Percentiles rank a stretch among this genome's conserved stretches.
Evolutionary conservation across 2,797 vertebrate species (phyloP).

Genomic region (Falco cherrug): DNA sequence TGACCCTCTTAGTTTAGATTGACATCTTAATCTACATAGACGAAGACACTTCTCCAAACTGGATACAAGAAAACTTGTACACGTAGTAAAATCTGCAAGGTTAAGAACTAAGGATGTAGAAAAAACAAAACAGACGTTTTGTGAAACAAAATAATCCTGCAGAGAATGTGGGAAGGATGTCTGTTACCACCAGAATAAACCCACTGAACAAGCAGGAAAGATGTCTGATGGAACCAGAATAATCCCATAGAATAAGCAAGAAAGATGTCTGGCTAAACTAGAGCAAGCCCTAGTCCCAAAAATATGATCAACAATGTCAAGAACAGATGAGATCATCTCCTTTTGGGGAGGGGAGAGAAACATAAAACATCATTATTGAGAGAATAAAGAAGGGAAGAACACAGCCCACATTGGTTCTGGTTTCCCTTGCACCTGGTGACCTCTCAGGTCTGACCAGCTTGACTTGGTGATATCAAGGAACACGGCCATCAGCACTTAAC

Average conservation of each 20-base stretch:
- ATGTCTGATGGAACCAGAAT: neutral
- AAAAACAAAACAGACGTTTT: neutral
- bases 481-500: rapidly evolving
- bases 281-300: neutral
- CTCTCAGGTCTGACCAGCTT: neutral
- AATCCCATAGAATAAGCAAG: neutral
- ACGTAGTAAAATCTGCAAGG: neutral
- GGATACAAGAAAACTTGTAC: neutral
- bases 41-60: neutral
- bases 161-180: neutral
- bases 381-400: neutral
- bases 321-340: neutral
- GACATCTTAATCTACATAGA: neutral
- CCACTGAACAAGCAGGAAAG: neutral
- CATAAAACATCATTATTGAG: neutral
- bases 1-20: neutral
- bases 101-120: neutral
- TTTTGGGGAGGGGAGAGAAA: neutral
- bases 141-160: neutral
- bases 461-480: neutral
- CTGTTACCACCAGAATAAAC: neutral
- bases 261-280: neutral
- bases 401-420: rapidly evolving
- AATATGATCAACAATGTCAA: neutral
- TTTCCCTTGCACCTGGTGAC: neutral